Evolutionary conservation across 2,888 invertebrate genomes (phyloP), one percentile per base, ranked within the genome.

Genomic region (Erpobdella octoculata): DNA sequence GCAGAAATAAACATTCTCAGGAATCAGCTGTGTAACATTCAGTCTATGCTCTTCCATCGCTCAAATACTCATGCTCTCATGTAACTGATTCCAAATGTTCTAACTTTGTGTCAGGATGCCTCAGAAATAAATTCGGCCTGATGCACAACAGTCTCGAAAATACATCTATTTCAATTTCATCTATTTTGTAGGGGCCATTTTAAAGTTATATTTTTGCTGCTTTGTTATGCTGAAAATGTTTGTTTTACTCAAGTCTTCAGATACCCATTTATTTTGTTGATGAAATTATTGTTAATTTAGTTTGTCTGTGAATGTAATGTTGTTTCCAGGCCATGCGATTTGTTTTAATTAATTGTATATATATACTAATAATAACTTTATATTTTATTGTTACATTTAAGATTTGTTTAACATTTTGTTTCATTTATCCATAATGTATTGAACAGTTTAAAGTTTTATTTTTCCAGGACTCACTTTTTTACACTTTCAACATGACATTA

Each of bases 1-100:
- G 88, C 89, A 70, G 88, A 89, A 79, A 83, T 90, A 9, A 88
- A 88, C 0, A 85, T 88, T 0, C 84, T 89, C 0, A 87, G 87
- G 78, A 87, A 86, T 62, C 89, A 89, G 80, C 85, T 88, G 1
- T 86, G 87, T 1, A 86, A 86, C 75, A 82, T 87, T 15, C 81
- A 86, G 73, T 85, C 86, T 78, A 82, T 87, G 82, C 77, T 87
- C 41, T 81, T 81, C 74, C 75, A 74, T 71, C 68, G 72, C 53
- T 36, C 64, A 4, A 38, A 53, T 9, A 12, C 53, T 53, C 68
- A 68, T 35, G 21, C 53, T n/a, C 53, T 53, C 53, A 25, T 53
- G 53, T 53, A 28, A 53, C 28, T 53, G 9, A 12, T 8, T 21
- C 15, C 53, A n/a, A 53, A 25, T n/a, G 18, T 18, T 53, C 28